Evolutionary conservation across 1,140 invertebrate species (phyloP).

Genomic region (Ectropis grisescens): DNA sequence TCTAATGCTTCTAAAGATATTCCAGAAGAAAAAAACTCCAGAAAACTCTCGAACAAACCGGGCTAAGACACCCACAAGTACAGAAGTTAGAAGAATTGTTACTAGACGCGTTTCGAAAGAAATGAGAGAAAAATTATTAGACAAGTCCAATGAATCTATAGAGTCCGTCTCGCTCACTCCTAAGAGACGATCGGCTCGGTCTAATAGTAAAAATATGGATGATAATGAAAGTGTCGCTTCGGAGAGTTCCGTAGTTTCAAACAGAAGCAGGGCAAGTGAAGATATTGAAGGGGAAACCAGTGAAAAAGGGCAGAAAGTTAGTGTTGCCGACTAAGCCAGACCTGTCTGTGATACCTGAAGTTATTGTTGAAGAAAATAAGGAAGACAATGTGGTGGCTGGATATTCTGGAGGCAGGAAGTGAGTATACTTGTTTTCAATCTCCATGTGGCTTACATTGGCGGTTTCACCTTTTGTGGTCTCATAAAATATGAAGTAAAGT

Average conservation of each 20-base stretch:
- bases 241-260: slow-evolving; percentile 32
- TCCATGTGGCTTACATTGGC: too few relatives aligned
- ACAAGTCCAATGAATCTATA: slow-evolving; percentile 19
- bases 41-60: too few relatives aligned
- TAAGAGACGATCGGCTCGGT: slow-evolving; percentile 27
- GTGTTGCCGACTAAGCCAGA: slow-evolving; percentile 40
- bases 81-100: slow-evolving; percentile 40
- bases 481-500: too few relatives aligned
- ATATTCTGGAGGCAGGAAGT: slow-evolving; percentile 40
- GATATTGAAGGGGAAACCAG: slow-evolving; percentile 14
- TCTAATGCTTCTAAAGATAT: slow-evolving; percentile 32
- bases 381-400: slow-evolving; percentile 24
- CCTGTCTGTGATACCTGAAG: slow-evolving; percentile 62
- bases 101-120: slow-evolving; percentile 45
- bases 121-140: slow-evolving; percentile 19
- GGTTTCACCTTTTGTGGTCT: too few relatives aligned
- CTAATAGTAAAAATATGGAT: slow-evolving; percentile 39
- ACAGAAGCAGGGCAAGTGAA: slow-evolving; percentile 30
- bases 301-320: slow-evolving; percentile 39
- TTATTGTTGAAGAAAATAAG: slow-evolving; percentile 24
- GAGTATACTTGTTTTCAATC: too few relatives aligned
- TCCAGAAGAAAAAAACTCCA: slow-evolving; percentile 9
- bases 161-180: slow-evolving; percentile 24
- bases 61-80: slow-evolving; percentile 25
- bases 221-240: slow-evolving; percentile 40